Evolutionary conservation across 2,797 vertebrate species (phyloP), one percentile per base, ranked within the genome.

Genomic region (Chiloscyllium punctatum): DNA sequence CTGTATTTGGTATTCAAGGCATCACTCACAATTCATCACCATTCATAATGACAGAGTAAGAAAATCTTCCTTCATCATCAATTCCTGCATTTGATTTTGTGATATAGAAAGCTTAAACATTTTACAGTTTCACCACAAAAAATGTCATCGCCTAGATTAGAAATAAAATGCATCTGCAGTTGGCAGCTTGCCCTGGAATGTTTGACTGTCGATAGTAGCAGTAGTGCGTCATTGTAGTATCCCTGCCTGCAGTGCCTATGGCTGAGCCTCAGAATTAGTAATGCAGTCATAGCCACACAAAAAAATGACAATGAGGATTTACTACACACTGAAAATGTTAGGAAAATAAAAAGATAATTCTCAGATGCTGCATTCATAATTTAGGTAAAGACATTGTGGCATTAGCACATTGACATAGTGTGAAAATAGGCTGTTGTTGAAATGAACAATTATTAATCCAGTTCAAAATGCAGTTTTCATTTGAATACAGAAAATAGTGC

Each of bases 271-370:
- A 16, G 48, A 57, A 95, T 95, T 77, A 53, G 51, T 95, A 53
- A 51, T 74, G 71, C 94, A 95, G 94, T 72, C 15, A 33, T 9
- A 95, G 71, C 48, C 57, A 53, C 71, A 74, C 74, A 74, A 69
- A 71, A 66, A 95, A 95, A 72, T 91, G 94, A 48, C 71, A 74
- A 72, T n/a, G 69, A 53, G 71, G 42, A 95, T 95, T 42, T 94
- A 68, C 68, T 94, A 37, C 91, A 94, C 9, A 53, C 94, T 77
- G 30, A 53, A 94, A 53, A 74, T 72, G 69, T 77, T 48, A 95
- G 25, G 71, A 95, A 77, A 94, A 77, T 2, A 33, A 3, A 33
- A 72, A 30, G 8, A 72, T 33, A 95, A 74, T n/a, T 18, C 48
- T 53, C 71, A 72, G 13, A 0, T 23, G 94, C 42, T 74, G 27